Base-by-base conservation (phyloP, 1,140 invertebrate genomes). In the Pemphigus obesinymphae region DNA sequence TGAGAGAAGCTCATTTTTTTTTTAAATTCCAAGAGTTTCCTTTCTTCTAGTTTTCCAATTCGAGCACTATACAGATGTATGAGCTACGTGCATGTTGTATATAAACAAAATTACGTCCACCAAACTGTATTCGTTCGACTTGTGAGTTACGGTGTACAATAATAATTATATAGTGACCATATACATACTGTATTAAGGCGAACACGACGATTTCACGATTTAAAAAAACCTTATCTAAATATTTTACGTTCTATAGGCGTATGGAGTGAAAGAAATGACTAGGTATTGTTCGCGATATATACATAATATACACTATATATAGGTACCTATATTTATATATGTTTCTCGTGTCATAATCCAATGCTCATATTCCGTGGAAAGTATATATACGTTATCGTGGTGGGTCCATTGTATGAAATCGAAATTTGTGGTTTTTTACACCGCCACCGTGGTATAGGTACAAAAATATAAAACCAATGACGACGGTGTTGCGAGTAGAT, bases 351-450 rank as follows among this genome's bases (percentile, higher is more conserved):
- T 37, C 29, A 53, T 73, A 73, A 48, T 73, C 70, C 70, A 34
- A 31, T 29, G 43, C 4, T 73, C 23, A 26, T 26, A 45, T 45
- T 17, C 45, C 45, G 70, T 48, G 70, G 70, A 73, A 73, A 73
- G 43, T 50, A 20, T 20, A n/a, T 73, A 17, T 53, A 34, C 34
- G 23, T 20, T 8, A 8, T n/a, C 43, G 43, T 1, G 10, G 20
- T n/a, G 61, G 17, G 2, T 20, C 31, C 31, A 66, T 66, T 66
- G 63, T 66, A 10, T n/a, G 6, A 7, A 76, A 37, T 55, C 45
- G 31, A 55, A 55, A 76, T 76, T 76, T 76, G 73, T 76, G 73
- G 73, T 76, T 55, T 37, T 68, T 43, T 63, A 17, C 61, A 23
- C 20, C 34, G 37, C 66, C 37, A 40, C n/a, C n/a, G n/a, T n/a